Conservation (phyloP, 2,888 invertebrate genomes). For the Phymatocera aterrima region DNA sequence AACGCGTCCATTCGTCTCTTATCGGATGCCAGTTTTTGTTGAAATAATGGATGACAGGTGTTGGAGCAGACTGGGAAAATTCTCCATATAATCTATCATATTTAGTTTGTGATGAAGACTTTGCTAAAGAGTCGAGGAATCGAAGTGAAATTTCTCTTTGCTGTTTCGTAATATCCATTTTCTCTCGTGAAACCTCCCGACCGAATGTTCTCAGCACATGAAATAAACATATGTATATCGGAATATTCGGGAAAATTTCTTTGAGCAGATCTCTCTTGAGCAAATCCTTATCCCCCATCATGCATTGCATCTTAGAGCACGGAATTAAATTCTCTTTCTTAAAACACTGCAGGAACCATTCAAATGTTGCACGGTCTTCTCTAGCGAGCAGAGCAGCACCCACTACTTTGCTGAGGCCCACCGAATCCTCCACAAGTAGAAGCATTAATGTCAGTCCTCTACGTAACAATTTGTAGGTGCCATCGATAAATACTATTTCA, state of each 20-base stretch:
- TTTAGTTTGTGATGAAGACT: not conserved
- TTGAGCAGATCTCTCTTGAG: constrained; percentile 47
- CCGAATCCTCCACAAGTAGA: constrained; percentile 48
- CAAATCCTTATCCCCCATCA: constrained; percentile 53
- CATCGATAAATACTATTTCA: constrained; percentile 50
- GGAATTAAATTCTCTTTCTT: constrained; percentile 41
- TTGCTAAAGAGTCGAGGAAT: constrained; percentile 1
- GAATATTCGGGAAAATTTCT: constrained; percentile 44
- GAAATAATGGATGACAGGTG: not conserved
- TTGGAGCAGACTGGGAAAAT: not conserved
- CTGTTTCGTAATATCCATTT: not conserved
- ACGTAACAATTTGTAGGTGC: constrained; percentile 51
- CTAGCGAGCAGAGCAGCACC: constrained; percentile 47
- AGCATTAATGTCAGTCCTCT: constrained; percentile 47
- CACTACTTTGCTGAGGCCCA: constrained; percentile 48
- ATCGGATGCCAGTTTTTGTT: constrained; percentile 12
- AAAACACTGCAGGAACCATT: constrained; percentile 50
- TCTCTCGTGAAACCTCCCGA: constrained; percentile 19
- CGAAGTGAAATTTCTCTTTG: not conserved
- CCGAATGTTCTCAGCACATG: constrained; percentile 45
- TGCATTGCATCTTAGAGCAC: constrained; percentile 38
- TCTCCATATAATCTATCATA: not conserved
- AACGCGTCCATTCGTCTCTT: not conserved
- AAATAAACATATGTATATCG: constrained; percentile 48
- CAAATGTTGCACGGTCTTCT: constrained; percentile 44